Evolutionary conservation across 2,113 vertebrate species (phyloP).

Genomic region (Cnemophilus loriae): DNA sequence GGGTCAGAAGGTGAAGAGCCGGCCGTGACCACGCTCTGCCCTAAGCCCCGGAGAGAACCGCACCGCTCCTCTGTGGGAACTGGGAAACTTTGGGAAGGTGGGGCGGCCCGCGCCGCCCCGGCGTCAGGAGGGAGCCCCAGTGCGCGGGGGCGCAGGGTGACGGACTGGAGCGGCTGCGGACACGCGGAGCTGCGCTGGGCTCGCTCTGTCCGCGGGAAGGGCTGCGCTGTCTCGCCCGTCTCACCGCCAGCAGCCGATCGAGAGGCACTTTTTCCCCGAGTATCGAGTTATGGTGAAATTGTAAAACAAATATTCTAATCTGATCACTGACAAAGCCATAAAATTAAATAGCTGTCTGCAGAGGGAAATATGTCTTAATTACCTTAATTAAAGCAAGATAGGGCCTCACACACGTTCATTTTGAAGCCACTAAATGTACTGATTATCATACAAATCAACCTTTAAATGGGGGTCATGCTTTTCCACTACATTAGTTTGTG

Average conservation of each 20-base stretch:
- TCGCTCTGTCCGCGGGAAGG: neutral
- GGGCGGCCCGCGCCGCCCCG: neutral
- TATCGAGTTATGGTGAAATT: neutral
- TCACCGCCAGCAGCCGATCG: neutral
- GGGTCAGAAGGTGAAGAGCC: neutral
- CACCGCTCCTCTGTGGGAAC: neutral
- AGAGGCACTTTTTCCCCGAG: neutral
- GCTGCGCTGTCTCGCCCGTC: neutral
- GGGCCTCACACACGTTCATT: slow-evolving; percentile 23
- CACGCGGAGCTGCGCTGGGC: neutral
- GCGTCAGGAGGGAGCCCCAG: neutral
- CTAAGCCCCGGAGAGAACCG: neutral
- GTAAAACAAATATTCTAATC: slow-evolving; percentile 55
- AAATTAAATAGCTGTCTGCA: slow-evolving; percentile 62
- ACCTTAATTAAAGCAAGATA: slow-evolving; percentile 65
- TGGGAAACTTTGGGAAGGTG: neutral
- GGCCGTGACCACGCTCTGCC: neutral
- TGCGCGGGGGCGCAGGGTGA: neutral
- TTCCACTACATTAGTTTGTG: slow-evolving; percentile 57
- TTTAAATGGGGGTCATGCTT: slow-evolving; percentile 56
- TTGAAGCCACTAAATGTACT: slow-evolving; percentile 38
- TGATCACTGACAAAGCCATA: slow-evolving; percentile 55
- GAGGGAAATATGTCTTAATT: slow-evolving; percentile 66
- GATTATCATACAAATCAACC: slow-evolving; percentile 54
- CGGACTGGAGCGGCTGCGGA: neutral